Percentiles rank a stretch among this genome's conserved stretches.
phyloP scores from a whole-genome alignment of 2,113 vertebrate genomes.

The Peromyscus polionotus region DNA sequence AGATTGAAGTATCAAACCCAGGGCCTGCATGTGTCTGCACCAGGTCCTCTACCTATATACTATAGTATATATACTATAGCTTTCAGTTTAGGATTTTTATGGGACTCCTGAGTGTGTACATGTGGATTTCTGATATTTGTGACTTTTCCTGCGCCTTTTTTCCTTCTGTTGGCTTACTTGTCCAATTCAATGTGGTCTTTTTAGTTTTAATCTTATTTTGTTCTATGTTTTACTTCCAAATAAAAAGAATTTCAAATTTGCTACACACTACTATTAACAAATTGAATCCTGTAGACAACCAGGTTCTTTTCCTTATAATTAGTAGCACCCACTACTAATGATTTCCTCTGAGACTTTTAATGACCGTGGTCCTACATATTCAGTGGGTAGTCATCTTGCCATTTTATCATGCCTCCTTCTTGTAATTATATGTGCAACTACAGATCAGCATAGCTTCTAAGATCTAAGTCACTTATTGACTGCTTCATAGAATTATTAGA shows the following conservation, averaged over 20 bases:
- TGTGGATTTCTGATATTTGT: not conserved
- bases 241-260: not conserved
- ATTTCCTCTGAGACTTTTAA: slow-evolving; percentile 25
- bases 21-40: not conserved
- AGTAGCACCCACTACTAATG: not conserved
- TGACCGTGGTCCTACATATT: not conserved
- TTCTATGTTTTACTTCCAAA: not conserved
- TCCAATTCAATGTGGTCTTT: not conserved
- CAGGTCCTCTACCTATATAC: not conserved
- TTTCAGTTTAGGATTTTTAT: not conserved
- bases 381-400: not conserved
- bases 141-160: not conserved
- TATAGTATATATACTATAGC: not conserved
- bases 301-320: slow-evolving; percentile 3
- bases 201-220: not conserved
- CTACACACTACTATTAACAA: slow-evolving; percentile 7
- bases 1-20: not conserved
- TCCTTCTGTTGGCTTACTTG: not conserved
- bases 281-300: not conserved
- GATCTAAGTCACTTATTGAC: not conserved
- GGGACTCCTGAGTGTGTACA: not conserved
- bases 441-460: not conserved
- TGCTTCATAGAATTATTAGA: not conserved
- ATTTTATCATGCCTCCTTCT: not conserved
- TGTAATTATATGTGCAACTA: not conserved